Percentiles rank a stretch among this genome's conserved stretches.
These are phyloP conservation scores for Agrypnia vestita DNA, from an alignment of 1,140 invertebrate genomes.

Conservation along the genomic window DNA sequence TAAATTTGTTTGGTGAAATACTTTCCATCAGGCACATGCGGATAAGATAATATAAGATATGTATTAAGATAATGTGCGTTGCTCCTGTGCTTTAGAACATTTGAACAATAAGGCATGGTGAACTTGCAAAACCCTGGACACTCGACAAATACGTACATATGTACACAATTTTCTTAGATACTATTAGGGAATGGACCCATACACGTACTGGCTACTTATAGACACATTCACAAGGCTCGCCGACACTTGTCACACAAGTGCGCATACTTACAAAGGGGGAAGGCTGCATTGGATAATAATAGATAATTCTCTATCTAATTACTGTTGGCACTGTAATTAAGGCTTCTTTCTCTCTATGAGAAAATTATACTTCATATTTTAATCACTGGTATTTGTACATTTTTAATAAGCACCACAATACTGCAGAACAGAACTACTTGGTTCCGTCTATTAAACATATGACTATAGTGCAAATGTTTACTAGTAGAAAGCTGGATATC, in stretches of 20 bases:
- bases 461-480: neutral
- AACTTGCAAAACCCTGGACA: conserved; percentile 50
- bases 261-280: neutral
- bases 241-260: too few species aligned
- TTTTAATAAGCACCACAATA: conserved; percentile 47
- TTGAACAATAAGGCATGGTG: conserved; percentile 52
- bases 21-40: conserved; percentile 13
- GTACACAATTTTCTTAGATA: conserved; percentile 44
- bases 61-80: conserved; percentile 5
- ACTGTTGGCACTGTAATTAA: conserved; percentile 51
- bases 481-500: neutral
- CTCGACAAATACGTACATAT: conserved; percentile 48
- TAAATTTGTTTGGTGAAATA: conserved; percentile 1
- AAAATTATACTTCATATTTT: conserved; percentile 27
- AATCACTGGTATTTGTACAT: conserved; percentile 59
- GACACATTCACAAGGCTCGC: conserved; percentile 27
- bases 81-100: conserved; percentile 12
- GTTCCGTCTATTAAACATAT: neutral
- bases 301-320: conserved; percentile 41
- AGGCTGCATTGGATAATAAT: conserved; percentile 11
- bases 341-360: conserved; percentile 39
- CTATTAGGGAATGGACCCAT: conserved; percentile 57
- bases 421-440: conserved; percentile 17
- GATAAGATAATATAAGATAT: conserved; percentile 17
- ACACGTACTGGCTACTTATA: conserved; percentile 39